phyloP scores from a whole-genome alignment of 1,140 invertebrate genomes.

The Zaprionus tsacasi region DNA sequence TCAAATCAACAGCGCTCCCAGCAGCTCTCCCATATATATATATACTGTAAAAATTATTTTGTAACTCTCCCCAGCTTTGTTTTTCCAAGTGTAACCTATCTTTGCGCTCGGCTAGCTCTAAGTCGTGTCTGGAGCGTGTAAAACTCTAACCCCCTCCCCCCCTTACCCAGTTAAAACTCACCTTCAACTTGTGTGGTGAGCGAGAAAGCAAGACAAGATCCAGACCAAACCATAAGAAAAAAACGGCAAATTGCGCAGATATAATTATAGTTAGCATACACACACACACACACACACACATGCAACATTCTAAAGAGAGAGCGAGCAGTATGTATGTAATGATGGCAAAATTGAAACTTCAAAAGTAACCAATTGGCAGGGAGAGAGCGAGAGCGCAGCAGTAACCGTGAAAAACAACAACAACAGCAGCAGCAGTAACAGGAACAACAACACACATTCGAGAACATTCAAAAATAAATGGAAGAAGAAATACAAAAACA shows the following conservation, averaged over 20 bases:
- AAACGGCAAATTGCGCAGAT: background rate
- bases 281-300: too few relatives aligned
- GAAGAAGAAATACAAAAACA: slow-evolving; percentile 45
- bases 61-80: background rate
- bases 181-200: background rate
- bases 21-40: background rate
- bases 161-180: background rate
- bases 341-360: background rate
- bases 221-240: slow-evolving; percentile 5
- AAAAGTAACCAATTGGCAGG: slow-evolving; percentile 3
- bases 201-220: background rate
- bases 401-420: background rate
- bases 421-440: slow-evolving; percentile 36
- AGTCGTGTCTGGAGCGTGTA: background rate
- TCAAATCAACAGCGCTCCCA: slow-evolving; percentile 23
- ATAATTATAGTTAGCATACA: background rate
- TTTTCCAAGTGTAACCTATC: slow-evolving; percentile 9
- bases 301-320: background rate
- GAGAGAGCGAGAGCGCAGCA: background rate
- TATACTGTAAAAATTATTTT: background rate
- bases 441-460: slow-evolving; percentile 55
- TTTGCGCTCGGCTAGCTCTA: background rate
- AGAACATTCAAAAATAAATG: slow-evolving; percentile 75
- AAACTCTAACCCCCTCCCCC: background rate
- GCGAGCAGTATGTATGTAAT: background rate